Conservation (phyloP, 2,113 vertebrate genomes). For the Agelaius phoeniceus region DNA sequence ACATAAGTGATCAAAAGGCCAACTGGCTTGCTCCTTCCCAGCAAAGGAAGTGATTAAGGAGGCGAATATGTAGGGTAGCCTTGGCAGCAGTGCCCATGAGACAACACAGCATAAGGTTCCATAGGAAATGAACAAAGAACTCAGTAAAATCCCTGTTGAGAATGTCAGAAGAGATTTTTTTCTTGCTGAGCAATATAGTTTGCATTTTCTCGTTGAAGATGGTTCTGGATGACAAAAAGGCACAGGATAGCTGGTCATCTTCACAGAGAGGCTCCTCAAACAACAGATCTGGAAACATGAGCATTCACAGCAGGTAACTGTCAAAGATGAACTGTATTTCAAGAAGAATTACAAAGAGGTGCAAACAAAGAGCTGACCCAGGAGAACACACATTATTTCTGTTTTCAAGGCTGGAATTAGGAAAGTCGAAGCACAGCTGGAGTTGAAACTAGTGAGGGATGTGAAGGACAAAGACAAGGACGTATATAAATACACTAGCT, state of each 20-base stretch:
- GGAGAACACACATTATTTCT: not conserved
- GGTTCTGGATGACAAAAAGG: not conserved
- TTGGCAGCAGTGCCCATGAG: not conserved
- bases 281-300: accelerated
- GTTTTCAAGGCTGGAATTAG: not conserved
- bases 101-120: not conserved
- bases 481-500: accelerated
- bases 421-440: not conserved
- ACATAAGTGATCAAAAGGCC: not conserved
- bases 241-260: not conserved
- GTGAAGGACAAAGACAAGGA: not conserved
- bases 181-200: accelerated
- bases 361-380: not conserved
- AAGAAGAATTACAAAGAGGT: not conserved
- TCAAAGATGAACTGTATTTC: not conserved
- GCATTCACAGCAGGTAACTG: not conserved
- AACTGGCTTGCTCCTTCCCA: not conserved
- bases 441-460: not conserved
- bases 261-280: not conserved
- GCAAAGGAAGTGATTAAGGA: not conserved
- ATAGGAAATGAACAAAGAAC: not conserved
- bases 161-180: not conserved
- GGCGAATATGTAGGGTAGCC: not conserved
- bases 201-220: not conserved
- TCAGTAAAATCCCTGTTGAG: not conserved